A percentile compares a stretch with the other conserved stretches of the same genome.
Conservation (phyloP, 64 coral and sea anemone genomes). For the Stichodactyla helianthus region DNA sequence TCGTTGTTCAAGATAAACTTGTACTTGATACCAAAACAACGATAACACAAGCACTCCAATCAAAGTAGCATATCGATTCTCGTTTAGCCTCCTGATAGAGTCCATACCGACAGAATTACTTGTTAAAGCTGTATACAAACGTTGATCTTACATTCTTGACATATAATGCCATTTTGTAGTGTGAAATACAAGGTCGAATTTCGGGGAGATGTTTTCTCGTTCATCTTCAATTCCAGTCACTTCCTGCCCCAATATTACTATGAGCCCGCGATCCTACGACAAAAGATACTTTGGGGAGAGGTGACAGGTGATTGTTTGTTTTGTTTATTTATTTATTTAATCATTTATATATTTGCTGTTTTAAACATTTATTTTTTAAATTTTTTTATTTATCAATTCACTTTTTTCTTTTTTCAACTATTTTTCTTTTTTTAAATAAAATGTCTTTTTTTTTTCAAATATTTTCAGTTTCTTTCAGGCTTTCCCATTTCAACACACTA, state of each 20-base stretch:
- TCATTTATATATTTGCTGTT: too few relatives aligned
- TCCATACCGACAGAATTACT: background rate
- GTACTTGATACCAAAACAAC: slow-evolving; percentile 31
- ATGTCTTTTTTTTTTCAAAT: background rate
- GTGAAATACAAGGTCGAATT: background rate
- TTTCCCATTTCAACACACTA: too few relatives aligned
- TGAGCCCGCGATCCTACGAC: background rate
- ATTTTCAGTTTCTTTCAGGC: too few relatives aligned
- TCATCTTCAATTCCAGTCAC: background rate
- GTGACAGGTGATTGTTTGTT: background rate
- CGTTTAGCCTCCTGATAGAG: background rate
- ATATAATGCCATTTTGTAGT: background rate
- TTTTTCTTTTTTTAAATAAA: background rate
- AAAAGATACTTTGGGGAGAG: background rate
- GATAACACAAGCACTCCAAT: background rate
- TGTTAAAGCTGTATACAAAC: background rate
- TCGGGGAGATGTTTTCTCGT: background rate
- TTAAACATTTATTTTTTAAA: too few relatives aligned
- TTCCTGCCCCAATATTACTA: background rate
- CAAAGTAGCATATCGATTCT: background rate
- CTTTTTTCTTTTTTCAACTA: background rate
- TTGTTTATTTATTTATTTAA: background rate
- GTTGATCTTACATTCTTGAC: background rate
- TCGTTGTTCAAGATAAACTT: slow-evolving; percentile 15
- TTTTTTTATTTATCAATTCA: too few relatives aligned